Percentiles rank a stretch among this genome's conserved stretches.
These are phyloP conservation scores for Meganola albula DNA, from an alignment of 2,888 invertebrate species.

Conservation along the genomic window DNA sequence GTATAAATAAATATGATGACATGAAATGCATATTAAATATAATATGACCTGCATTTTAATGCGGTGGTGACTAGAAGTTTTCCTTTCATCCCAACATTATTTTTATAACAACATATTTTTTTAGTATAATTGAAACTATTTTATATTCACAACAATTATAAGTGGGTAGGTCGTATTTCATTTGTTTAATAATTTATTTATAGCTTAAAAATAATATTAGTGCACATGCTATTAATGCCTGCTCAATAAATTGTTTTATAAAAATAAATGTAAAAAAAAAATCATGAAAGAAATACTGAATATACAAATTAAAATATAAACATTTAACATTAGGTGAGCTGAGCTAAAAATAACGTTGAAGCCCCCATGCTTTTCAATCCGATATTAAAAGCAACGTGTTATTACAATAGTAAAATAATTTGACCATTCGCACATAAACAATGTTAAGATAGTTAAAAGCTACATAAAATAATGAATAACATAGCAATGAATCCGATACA, in stretches of 20 bases:
- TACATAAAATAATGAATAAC: slow-evolving; percentile 24
- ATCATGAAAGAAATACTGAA: not conserved
- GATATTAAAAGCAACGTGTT: slow-evolving; percentile 22
- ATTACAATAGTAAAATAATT: slow-evolving; percentile 26
- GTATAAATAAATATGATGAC: too few species aligned
- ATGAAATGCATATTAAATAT: slow-evolving; percentile 34
- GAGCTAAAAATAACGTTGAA: slow-evolving; percentile 29
- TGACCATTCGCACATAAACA: slow-evolving; percentile 37
- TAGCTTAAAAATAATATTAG: slow-evolving; percentile 34
- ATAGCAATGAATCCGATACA: too few species aligned
- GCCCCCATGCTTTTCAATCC: slow-evolving; percentile 33
- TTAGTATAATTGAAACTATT: slow-evolving; percentile 21
- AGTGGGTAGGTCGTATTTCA: slow-evolving; percentile 33
- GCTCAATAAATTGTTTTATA: not conserved
- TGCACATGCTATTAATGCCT: too few species aligned
- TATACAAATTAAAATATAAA: slow-evolving; percentile 3
- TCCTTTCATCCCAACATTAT: slow-evolving; percentile 30
- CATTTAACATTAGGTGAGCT: slow-evolving; percentile 15
- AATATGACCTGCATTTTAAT: slow-evolving; percentile 45
- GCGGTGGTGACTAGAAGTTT: slow-evolving; percentile 67
- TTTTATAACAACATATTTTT: slow-evolving; percentile 14
- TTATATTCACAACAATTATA: slow-evolving; percentile 31
- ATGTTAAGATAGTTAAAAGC: slow-evolving; percentile 29
- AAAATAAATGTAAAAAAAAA: not conserved
- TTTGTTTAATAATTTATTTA: slow-evolving; percentile 35